A percentile compares a stretch with the other conserved stretches of the same genome.
Conservation (phyloP, 2,113 vertebrate species). For the Cebus imitator region DNA sequence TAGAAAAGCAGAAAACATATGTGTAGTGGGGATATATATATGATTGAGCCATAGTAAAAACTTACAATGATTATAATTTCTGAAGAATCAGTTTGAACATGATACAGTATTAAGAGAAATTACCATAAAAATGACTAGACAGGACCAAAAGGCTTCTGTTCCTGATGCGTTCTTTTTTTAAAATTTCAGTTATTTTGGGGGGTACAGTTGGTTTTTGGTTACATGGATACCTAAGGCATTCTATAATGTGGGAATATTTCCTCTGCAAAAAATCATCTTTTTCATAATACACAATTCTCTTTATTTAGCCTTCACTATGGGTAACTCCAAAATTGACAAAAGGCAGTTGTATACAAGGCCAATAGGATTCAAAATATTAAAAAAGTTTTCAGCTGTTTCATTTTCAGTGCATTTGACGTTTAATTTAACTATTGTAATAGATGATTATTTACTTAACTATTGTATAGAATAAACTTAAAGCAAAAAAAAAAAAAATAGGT, state of each 20-base stretch:
- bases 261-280: neutral
- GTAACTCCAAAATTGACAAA: neutral
- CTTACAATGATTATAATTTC: neutral
- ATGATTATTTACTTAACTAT: neutral
- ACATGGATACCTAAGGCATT: neutral
- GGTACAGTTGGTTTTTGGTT: no score
- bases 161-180: no score
- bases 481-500: neutral
- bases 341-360: neutral
- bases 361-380: neutral
- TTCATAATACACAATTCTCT: neutral
- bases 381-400: neutral
- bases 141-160: neutral
- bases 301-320: neutral
- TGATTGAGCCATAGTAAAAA: neutral
- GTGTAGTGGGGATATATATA: neutral
- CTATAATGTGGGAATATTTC: neutral
- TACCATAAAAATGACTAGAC: neutral
- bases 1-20: neutral
- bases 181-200: no score
- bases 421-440: neutral
- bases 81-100: neutral
- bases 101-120: neutral
- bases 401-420: neutral
- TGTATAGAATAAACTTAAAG: neutral